Percentiles rank a stretch among this genome's conserved stretches.
Conservation (phyloP, 2,888 invertebrate species). For the Cenopis cana region DNA sequence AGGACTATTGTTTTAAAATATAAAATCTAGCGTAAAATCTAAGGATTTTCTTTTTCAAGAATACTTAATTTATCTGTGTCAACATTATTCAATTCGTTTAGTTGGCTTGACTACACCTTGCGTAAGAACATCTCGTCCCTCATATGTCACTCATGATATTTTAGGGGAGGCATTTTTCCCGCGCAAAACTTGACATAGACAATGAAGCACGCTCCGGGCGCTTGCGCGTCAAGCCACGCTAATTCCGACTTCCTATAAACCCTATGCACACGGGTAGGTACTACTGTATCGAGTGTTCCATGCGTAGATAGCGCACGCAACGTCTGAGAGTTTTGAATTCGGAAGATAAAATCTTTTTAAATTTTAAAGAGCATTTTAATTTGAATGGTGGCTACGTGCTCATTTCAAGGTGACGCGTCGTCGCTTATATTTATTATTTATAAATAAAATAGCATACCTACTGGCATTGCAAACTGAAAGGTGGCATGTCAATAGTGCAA, state of each 20-base stretch:
- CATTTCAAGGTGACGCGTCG: constrained; percentile 11
- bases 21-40: background rate
- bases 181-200: constrained; percentile 49
- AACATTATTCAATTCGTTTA: background rate
- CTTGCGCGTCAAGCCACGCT: constrained; percentile 53
- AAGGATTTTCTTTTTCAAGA: no score
- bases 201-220: constrained; percentile 56
- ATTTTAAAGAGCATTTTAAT: constrained; percentile 23
- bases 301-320: constrained; percentile 39
- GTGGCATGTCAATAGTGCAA: background rate
- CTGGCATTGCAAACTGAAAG: no score
- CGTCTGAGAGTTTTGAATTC: constrained; percentile 31
- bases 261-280: constrained; percentile 27
- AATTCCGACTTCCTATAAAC: constrained; percentile 61
- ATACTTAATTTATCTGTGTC: no score
- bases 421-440: background rate
- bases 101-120: background rate
- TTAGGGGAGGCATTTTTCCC: constrained; percentile 50
- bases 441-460: background rate
- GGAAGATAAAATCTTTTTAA: constrained; percentile 33
- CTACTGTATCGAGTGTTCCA: constrained; percentile 34
- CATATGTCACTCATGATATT: constrained; percentile 33
- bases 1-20: no score
- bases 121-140: background rate
- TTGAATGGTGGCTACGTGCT: constrained; percentile 22